phyloP scores from a whole-genome alignment of 2,113 vertebrate species.

The Mus spicilegus region DNA sequence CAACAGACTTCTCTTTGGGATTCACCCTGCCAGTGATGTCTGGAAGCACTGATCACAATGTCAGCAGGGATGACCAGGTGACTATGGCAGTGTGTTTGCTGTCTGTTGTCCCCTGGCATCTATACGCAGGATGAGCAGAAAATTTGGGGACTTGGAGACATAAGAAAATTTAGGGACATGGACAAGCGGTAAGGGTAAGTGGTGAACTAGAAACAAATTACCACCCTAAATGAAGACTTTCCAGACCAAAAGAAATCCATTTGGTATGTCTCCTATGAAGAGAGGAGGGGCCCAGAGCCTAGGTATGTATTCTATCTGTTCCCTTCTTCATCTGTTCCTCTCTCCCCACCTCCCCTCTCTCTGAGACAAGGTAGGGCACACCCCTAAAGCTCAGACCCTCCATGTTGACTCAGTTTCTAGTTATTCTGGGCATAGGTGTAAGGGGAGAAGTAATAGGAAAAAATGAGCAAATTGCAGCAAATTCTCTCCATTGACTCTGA shows the following conservation, averaged over 20 bases:
- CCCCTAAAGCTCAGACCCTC: background rate
- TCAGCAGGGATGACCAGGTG: background rate
- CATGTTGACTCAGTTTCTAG: background rate
- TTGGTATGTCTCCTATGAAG: background rate
- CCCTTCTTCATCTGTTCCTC: background rate
- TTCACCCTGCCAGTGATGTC: accelerated
- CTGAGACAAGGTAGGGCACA: accelerated
- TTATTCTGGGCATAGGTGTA: background rate
- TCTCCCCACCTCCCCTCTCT: background rate
- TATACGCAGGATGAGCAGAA: background rate
- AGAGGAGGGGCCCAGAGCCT: no score
- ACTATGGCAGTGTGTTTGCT: background rate
- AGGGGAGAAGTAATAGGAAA: background rate
- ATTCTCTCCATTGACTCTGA: background rate
- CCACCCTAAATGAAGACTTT: background rate
- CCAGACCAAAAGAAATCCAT: background rate
- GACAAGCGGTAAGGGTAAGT: background rate
- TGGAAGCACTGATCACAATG: background rate
- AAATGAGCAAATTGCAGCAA: background rate
- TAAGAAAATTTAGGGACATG: background rate
- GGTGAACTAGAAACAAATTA: background rate
- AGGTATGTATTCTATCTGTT: background rate
- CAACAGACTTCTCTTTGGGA: no score
- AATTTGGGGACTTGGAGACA: background rate
- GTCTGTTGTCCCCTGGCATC: background rate